These are phyloP conservation scores for Chaetodon trifasciatus DNA, from an alignment of 2,797 vertebrate species.

Conservation along the genomic window DNA sequence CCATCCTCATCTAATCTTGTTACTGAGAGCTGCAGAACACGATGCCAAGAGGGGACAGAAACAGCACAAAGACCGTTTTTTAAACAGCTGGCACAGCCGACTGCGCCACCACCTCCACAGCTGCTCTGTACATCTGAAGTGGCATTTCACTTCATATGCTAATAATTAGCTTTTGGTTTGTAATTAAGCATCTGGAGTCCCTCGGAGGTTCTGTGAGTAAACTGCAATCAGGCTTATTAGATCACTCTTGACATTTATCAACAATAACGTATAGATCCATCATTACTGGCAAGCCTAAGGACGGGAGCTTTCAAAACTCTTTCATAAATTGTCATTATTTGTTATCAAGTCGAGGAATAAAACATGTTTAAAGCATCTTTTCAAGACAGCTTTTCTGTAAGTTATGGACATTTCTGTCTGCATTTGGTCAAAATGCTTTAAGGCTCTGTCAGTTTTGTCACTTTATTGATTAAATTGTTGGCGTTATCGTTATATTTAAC, in stretches of 20 bases:
- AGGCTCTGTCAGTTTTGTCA: neutral
- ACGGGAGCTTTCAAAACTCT: no score
- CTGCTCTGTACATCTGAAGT: neutral
- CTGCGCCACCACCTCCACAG: neutral
- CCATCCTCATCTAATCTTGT: constrained; percentile 5
- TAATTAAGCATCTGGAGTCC: neutral
- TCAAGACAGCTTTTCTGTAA: neutral
- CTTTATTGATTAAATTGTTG: neutral
- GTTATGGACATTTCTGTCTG: no score
- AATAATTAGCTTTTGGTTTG: neutral
- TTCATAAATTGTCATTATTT: neutral
- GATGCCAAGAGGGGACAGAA: neutral
- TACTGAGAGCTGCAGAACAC: constrained; percentile 7
- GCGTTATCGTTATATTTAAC: neutral
- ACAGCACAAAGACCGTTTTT: neutral
- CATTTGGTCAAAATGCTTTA: neutral
- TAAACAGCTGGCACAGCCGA: neutral
- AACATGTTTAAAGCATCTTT: neutral
- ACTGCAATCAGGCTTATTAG: neutral
- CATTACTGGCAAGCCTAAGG: neutral
- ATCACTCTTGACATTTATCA: neutral
- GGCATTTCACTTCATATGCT: neutral
- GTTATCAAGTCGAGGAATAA: neutral
- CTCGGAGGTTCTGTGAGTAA: no score
- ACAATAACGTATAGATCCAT: neutral